Base-by-base conservation (phyloP, 1,140 invertebrate species). In the Forficula auricularia region DNA sequence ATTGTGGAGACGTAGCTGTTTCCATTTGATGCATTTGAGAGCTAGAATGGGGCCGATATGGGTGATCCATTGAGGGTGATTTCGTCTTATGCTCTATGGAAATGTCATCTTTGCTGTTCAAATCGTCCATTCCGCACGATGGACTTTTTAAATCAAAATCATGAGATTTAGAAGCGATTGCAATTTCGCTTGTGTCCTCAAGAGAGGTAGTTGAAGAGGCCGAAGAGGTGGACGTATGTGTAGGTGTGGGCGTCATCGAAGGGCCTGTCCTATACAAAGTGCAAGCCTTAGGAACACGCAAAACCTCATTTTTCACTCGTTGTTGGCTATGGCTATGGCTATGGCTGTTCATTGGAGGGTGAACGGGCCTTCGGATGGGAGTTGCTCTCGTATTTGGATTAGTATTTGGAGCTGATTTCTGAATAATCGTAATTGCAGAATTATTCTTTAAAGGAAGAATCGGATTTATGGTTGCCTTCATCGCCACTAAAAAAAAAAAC, bases 381-480 rank as follows among this genome's bases (percentile, higher is more conserved):
- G 15, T 38, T 15, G 15, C 36, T 38, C 19, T 13, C n/a, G 7
- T 14, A 14, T 13, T 3, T 38, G 12, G 15, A 12, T 15, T 18
- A 10, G 15, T 15, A 19, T 15, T 19, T 38, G 36, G 22, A 27
- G 22, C 22, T 10, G 22, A 27, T 56, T 74, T 74, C 15, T 75
- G 74, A 45, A 72, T 72, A 19, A 76, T 73, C 18, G 76, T 73
- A 22, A 77, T 71, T 2, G 74, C 72, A 7, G 75, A 71, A 50
- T 76, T 77, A 50, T 72, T 74, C 51, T 75, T 74, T 27, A 79
- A 59, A 0, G 73, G 68, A 19, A 72, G 70, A 0, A 71, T 67
- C 44, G 74, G 68, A 27, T 59, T 61, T n/a, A 58, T 61, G 40
- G 65, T 57, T 35, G 57, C 56, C 4, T 61, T 55, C 7, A 67